Conservation (phyloP, 2,888 invertebrate species). For the Osmoderma eremita region DNA sequence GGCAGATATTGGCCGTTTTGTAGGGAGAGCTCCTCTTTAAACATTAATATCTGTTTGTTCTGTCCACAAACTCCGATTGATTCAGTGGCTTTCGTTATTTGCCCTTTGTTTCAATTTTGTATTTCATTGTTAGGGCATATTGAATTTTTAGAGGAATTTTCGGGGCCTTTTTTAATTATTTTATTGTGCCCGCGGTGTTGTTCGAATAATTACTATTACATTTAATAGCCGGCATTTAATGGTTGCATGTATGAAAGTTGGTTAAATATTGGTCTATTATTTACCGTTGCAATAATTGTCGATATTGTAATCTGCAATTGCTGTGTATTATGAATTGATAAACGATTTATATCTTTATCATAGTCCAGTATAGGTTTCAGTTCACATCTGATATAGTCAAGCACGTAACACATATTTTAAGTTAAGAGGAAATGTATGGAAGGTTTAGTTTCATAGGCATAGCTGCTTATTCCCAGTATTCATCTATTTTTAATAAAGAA, state of each 20-base stretch:
- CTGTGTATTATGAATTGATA: too few species aligned
- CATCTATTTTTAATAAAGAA: too few species aligned
- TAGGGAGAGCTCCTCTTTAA: conserved; percentile 48
- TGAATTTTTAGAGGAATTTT: conserved; percentile 45
- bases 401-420: too few species aligned
- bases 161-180: conserved; percentile 11
- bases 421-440: too few species aligned
- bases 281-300: background rate
- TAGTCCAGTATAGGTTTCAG: too few species aligned
- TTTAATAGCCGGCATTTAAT: conserved; percentile 12
- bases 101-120: conserved; percentile 48
- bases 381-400: too few species aligned
- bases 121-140: conserved; percentile 48
- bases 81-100: conserved; percentile 53
- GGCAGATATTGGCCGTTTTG: conserved; percentile 47
- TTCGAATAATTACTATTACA: conserved; percentile 19
- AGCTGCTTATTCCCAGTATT: too few species aligned
- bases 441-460: too few species aligned
- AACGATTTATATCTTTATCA: too few species aligned
- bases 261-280: background rate
- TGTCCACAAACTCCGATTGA: conserved; percentile 53
- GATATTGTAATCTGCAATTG: background rate
- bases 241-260: background rate
- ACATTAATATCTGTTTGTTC: conserved; percentile 54
- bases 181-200: conserved; percentile 7